Conservation (phyloP, 2,888 invertebrate species). For the Scelioninae gen. 1 region DNA sequence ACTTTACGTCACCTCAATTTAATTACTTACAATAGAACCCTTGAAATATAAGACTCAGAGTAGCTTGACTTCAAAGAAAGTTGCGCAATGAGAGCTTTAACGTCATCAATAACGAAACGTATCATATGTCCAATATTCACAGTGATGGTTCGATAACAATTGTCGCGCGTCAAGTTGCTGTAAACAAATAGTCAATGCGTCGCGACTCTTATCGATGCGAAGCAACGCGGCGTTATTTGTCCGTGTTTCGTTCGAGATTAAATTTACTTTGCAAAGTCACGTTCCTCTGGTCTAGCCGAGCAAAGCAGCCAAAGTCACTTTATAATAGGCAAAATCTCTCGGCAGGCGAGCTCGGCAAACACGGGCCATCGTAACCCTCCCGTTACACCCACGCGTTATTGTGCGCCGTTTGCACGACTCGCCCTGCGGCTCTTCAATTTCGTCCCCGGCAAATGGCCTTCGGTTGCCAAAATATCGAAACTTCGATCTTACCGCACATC, state of each 20-base stretch:
- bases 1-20: not conserved
- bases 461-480: slow-evolving; percentile 71
- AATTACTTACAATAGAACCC: not conserved
- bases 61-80: slow-evolving; percentile 13
- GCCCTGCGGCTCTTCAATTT: slow-evolving; percentile 74
- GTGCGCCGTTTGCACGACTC: slow-evolving; percentile 59
- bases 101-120: slow-evolving; percentile 28
- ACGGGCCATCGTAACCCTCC: slow-evolving; percentile 31
- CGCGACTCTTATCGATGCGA: slow-evolving; percentile 44
- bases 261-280: slow-evolving; percentile 69
- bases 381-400: slow-evolving; percentile 28
- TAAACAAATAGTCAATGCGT: slow-evolving; percentile 47
- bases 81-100: not conserved
- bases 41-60: not conserved
- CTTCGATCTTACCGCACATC: slow-evolving; percentile 69
- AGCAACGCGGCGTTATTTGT: slow-evolving; percentile 48
- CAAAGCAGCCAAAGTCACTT: slow-evolving; percentile 50
- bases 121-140: slow-evolving; percentile 37
- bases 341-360: slow-evolving; percentile 60
- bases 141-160: slow-evolving; percentile 46
- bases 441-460: slow-evolving; percentile 73
- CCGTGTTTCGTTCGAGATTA: slow-evolving; percentile 65
- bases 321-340: slow-evolving; percentile 66
- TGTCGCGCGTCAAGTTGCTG: slow-evolving; percentile 32
- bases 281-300: slow-evolving; percentile 59